These are phyloP conservation scores for Boloria euphrosyne DNA, from an alignment of 2,888 invertebrate genomes.

Conservation along the genomic window DNA sequence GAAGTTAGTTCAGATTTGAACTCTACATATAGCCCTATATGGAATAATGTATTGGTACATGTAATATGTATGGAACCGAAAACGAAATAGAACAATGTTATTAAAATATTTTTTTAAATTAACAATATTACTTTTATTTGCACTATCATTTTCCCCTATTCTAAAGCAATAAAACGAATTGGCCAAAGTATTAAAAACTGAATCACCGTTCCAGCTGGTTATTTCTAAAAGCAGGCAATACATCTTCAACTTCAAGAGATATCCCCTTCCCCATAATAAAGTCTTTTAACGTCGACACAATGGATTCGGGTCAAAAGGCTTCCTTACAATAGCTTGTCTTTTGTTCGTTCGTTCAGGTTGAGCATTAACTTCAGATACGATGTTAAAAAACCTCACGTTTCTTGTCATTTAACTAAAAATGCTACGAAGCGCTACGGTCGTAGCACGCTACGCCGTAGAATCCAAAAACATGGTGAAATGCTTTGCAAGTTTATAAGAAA, in stretches of 20 bases:
- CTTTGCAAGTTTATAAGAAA: constrained; percentile 13
- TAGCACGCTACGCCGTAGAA: constrained; percentile 33
- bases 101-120: too few species aligned
- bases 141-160: neutral
- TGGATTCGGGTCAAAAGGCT: constrained; percentile 49
- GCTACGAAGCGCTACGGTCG: constrained; percentile 30
- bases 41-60: too few species aligned
- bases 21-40: too few species aligned
- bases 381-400: constrained; percentile 44
- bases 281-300: constrained; percentile 45
- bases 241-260: constrained; percentile 39
- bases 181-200: constrained; percentile 25
- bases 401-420: constrained; percentile 33
- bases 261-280: constrained; percentile 42
- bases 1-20: too few species aligned
- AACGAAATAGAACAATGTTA: too few species aligned
- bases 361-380: constrained; percentile 45
- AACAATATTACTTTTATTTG: too few species aligned
- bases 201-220: constrained; percentile 29
- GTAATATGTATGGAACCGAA: too few species aligned
- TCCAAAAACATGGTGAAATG: constrained; percentile 5
- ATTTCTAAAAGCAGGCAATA: constrained; percentile 32
- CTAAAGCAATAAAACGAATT: constrained; percentile 15
- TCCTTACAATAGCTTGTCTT: constrained; percentile 49
- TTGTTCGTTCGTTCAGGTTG: constrained; percentile 46